phyloP scores from a whole-genome alignment of 2,888 invertebrate species.

The Napeogenes inachia region DNA sequence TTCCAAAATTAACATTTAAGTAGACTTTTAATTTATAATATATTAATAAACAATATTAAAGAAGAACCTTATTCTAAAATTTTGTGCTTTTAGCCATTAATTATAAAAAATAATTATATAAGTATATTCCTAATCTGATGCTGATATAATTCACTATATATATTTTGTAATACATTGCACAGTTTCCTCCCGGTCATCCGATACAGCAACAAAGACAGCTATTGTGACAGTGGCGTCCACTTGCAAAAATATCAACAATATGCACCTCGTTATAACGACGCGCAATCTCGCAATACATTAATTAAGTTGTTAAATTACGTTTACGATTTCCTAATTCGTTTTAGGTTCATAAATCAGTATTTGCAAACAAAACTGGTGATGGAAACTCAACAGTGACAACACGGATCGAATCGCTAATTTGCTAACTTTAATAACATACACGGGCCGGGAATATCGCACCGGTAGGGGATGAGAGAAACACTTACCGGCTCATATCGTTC shows the following conservation, averaged over 20 bases:
- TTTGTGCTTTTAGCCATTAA: no score
- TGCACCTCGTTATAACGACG: slow-evolving; percentile 5
- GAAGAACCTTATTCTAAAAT: no score
- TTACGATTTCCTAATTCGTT: slow-evolving; percentile 7
- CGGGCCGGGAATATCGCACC: slow-evolving; percentile 6
- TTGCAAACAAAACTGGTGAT: slow-evolving; percentile 6
- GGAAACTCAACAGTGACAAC: slow-evolving; percentile 1
- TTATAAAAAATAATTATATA: not conserved
- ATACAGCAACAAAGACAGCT: slow-evolving; percentile 7
- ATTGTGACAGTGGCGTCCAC: slow-evolving; percentile 11
- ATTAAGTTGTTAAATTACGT: slow-evolving; percentile 2
- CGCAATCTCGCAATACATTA: slow-evolving; percentile 3
- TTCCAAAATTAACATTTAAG: no score
- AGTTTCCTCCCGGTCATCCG: slow-evolving; percentile 10
- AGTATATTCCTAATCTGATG: not conserved
- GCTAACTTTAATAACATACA: no score
- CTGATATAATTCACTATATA: not conserved
- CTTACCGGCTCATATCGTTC: slow-evolving; percentile 37
- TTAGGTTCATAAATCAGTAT: slow-evolving; percentile 1
- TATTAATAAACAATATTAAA: no score
- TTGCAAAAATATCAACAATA: slow-evolving; percentile 9
- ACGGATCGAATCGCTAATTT: slow-evolving; percentile 7
- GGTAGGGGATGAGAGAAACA: slow-evolving; percentile 10
- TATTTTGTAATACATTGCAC: not conserved
- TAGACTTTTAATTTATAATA: no score